Conservation (phyloP, 2,797 vertebrate genomes). For the Macrochelys suwanniensis region DNA sequence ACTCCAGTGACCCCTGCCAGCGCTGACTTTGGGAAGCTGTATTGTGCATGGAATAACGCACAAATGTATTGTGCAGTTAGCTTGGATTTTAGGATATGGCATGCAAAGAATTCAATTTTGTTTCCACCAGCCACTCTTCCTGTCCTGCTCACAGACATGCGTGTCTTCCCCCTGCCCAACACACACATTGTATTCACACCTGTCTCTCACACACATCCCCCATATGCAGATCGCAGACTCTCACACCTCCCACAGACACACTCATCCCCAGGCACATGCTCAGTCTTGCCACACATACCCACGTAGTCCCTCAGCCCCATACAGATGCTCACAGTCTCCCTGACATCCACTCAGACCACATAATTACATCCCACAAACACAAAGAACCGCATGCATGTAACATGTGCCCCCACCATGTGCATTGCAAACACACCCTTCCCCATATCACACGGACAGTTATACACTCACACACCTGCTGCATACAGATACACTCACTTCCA, state of each 20-base stretch:
- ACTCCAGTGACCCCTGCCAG: neutral
- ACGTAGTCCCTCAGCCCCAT: constrained; percentile 51
- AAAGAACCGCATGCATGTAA: neutral
- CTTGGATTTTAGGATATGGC: neutral
- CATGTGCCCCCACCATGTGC: too few relatives aligned
- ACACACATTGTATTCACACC: neutral
- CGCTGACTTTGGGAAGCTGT: neutral
- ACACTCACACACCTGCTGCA: neutral
- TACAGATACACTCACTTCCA: neutral
- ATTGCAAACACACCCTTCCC: too few relatives aligned
- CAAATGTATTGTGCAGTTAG: neutral
- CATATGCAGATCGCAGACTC: constrained; percentile 34
- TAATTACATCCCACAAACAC: neutral
- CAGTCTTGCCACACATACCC: constrained; percentile 51
- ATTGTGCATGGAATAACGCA: neutral
- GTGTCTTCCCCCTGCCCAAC: rapidly evolving
- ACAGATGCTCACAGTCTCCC: neutral
- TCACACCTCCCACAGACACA: constrained; percentile 57
- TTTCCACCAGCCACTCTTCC: neutral
- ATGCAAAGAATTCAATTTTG: neutral
- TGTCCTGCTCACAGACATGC: neutral
- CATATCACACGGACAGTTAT: neutral
- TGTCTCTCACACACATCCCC: neutral
- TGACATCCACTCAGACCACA: neutral
- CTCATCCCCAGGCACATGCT: constrained; percentile 8